phyloP scores from a whole-genome alignment of 2,888 invertebrate species.

The Agonopterix alstromeriana region DNA sequence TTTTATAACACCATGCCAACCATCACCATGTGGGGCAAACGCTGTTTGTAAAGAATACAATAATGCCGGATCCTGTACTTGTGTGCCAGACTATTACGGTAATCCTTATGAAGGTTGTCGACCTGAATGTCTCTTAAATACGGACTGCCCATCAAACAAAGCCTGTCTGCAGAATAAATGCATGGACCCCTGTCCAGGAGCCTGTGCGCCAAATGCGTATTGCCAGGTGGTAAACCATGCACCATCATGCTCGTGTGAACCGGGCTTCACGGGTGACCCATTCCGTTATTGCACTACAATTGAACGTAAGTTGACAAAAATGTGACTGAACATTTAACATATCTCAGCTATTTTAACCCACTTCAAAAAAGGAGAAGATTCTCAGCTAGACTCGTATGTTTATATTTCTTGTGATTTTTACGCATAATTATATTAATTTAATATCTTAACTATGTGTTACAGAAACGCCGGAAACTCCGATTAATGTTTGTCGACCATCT shows the following conservation, averaged over 20 bases:
- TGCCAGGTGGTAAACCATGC: conserved; percentile 85
- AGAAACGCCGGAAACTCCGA: conserved; percentile 39
- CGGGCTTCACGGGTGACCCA: conserved; percentile 85
- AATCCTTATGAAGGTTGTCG: conserved; percentile 87
- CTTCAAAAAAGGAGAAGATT: too few relatives aligned
- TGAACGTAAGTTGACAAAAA: conserved; percentile 69
- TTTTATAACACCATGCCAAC: conserved; percentile 73
- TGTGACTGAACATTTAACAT: too few relatives aligned
- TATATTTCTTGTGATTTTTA: too few relatives aligned
- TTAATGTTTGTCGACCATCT: conserved; percentile 81
- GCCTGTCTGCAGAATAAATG: conserved; percentile 86
- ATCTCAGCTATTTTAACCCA: too few relatives aligned
- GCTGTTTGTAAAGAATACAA: conserved; percentile 79
- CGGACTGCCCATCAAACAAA: conserved; percentile 81
- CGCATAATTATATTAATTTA: background rate
- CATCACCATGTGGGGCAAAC: conserved; percentile 81
- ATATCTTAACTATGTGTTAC: conserved; percentile 14
- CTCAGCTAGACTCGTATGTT: too few relatives aligned
- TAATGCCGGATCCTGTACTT: conserved; percentile 81
- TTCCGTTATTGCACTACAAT: conserved; percentile 77
- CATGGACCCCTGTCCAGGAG: conserved; percentile 85
- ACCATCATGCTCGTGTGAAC: conserved; percentile 81
- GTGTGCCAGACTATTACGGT: conserved; percentile 82
- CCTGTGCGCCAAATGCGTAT: conserved; percentile 84
- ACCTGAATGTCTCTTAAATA: conserved; percentile 83